A percentile compares a stretch with the other conserved stretches of the same genome.
Evolutionary conservation across 2,113 vertebrate species (phyloP).

Genomic region (Castor canadensis): DNA sequence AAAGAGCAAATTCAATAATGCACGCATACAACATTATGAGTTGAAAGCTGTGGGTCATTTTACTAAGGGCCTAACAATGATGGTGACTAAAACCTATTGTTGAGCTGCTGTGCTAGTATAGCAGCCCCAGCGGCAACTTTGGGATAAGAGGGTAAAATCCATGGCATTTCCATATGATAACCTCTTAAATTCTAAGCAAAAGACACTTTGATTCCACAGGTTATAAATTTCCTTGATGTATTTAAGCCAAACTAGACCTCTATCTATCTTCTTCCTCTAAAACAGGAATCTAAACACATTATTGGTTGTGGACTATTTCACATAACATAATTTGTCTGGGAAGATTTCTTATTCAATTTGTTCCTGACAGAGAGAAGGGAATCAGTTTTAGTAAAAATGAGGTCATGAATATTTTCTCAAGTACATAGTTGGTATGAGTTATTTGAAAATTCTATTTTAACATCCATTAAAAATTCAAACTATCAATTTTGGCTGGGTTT

Average conservation of each 20-base stretch:
- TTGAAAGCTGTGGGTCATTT: conserved; percentile 70
- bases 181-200: conserved; percentile 37
- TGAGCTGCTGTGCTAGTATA: conserved; percentile 42
- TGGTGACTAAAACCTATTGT: not conserved
- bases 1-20: conserved; percentile 81
- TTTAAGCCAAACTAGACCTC: conserved; percentile 22
- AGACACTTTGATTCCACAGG: conserved; percentile 3
- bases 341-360: conserved; percentile 3
- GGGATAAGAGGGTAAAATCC: not conserved
- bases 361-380: not conserved
- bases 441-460: conserved; percentile 36
- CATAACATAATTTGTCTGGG: not conserved
- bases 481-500: not conserved
- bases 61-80: conserved; percentile 65
- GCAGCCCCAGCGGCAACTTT: not conserved
- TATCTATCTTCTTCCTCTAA: not conserved
- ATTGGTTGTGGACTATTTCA: not conserved
- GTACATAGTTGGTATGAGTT: not conserved
- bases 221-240: conserved; percentile 23
- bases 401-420: not conserved
- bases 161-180: not conserved
- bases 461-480: conserved; percentile 3
- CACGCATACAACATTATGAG: conserved; percentile 67
- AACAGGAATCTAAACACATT: conserved; percentile 26
- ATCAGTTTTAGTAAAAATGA: conserved; percentile 21